Percentiles rank a stretch among this genome's conserved stretches.
Evolutionary conservation across 1,140 invertebrate genomes (phyloP).

Genomic region (Maconellicoccus hirsutus): DNA sequence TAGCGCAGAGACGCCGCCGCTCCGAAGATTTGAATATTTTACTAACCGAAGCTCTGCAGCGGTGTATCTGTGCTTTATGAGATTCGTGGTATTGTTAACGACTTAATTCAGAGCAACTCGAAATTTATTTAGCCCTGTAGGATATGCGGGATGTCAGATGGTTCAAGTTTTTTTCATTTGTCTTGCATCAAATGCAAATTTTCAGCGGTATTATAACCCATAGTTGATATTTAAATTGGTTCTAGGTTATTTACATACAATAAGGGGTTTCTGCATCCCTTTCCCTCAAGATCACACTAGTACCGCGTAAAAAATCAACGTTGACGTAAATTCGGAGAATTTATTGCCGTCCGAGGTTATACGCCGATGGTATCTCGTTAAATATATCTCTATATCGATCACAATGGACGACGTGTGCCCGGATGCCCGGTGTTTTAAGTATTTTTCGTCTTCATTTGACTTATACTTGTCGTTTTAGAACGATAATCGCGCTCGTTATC

Average conservation of each 20-base stretch:
- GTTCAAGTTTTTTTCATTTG: neutral
- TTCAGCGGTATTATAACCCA: neutral
- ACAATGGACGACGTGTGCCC: too few relatives aligned
- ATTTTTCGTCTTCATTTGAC: too few relatives aligned
- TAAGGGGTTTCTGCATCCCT: neutral
- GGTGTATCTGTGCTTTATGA: neutral
- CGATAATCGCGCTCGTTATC: conserved; percentile 7
- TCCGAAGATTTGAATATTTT: neutral
- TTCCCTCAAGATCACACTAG: too few relatives aligned
- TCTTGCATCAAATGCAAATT: too few relatives aligned
- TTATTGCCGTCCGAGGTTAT: neutral
- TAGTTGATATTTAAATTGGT: neutral
- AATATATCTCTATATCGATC: too few relatives aligned
- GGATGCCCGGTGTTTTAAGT: neutral
- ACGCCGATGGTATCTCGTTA: neutral
- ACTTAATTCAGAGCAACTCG: neutral
- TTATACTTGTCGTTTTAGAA: neutral
- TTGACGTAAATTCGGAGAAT: neutral
- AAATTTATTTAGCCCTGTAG: neutral
- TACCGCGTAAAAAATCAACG: too few relatives aligned
- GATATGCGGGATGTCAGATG: neutral
- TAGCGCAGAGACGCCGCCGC: neutral
- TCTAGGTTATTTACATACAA: neutral
- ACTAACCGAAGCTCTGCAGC: neutral
- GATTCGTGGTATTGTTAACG: neutral